Percentiles rank a stretch among this genome's conserved stretches.
phyloP scores from a whole-genome alignment of 2,797 vertebrate genomes.

The Alca torda region DNA sequence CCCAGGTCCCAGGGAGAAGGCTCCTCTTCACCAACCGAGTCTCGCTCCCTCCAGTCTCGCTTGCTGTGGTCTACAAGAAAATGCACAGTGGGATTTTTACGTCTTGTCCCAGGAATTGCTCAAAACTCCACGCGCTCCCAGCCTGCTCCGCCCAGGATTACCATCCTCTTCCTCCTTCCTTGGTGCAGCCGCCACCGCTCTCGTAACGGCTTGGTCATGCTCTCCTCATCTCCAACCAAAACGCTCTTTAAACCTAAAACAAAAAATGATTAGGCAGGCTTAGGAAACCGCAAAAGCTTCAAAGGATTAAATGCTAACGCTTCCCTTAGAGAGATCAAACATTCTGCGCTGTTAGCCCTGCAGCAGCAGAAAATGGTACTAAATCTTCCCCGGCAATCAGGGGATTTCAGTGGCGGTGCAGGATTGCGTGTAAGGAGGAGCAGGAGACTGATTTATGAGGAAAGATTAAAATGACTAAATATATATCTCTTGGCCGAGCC shows the following conservation, averaged over 20 bases:
- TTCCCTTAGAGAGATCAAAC: slow-evolving; percentile 35
- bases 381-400: background rate
- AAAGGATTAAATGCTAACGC: slow-evolving; percentile 54
- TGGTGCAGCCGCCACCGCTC: background rate
- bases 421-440: background rate
- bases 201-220: background rate
- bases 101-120: background rate
- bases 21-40: background rate
- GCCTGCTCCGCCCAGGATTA: background rate
- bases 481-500: background rate
- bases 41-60: background rate
- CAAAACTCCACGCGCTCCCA: background rate
- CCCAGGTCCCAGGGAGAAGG: background rate
- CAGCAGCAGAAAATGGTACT: slow-evolving; percentile 6
- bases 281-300: slow-evolving; percentile 56
- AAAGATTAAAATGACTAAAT: slow-evolving; percentile 22
- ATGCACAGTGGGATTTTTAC: background rate
- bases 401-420: background rate
- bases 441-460: background rate
- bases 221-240: background rate
- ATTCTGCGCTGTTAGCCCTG: background rate
- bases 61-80: background rate
- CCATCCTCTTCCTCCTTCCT: background rate
- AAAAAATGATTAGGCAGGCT: slow-evolving; percentile 55
- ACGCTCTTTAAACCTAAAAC: background rate